Conservation (phyloP, 2,888 invertebrate genomes). For the Magallana nippona region DNA sequence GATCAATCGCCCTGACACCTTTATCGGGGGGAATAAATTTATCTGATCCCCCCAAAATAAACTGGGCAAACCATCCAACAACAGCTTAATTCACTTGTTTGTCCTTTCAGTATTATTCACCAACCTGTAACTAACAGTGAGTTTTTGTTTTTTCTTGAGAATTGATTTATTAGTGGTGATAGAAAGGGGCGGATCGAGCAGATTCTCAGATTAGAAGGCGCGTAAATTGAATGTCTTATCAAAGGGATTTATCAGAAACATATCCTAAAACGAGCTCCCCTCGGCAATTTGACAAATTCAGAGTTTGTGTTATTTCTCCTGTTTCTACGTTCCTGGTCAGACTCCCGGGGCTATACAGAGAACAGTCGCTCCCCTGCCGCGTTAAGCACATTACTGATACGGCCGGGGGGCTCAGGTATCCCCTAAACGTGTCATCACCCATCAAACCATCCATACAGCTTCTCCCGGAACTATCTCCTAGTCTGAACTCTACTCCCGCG, state of each 20-base stretch:
- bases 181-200: not conserved
- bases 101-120: not conserved
- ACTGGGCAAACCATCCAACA: not conserved
- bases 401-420: not conserved
- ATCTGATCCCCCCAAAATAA: not conserved
- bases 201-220: not conserved
- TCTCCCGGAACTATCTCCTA: too few species aligned
- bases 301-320: not conserved
- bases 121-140: not conserved
- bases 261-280: not conserved
- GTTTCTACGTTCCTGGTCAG: not conserved
- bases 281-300: conserved; percentile 6
- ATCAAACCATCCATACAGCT: too few species aligned
- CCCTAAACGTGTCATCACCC: not conserved
- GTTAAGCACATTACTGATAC: not conserved
- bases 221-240: not conserved
- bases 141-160: not conserved
- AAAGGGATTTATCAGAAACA: not conserved
- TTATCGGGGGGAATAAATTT: not conserved
- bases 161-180: not conserved
- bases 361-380: not conserved
- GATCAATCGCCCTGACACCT: conserved; percentile 30
- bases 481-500: too few species aligned
- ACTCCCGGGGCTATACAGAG: not conserved
- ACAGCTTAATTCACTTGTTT: not conserved